These are phyloP conservation scores for Nomada fucata DNA, from an alignment of 2,888 invertebrate genomes.

Conservation along the genomic window DNA sequence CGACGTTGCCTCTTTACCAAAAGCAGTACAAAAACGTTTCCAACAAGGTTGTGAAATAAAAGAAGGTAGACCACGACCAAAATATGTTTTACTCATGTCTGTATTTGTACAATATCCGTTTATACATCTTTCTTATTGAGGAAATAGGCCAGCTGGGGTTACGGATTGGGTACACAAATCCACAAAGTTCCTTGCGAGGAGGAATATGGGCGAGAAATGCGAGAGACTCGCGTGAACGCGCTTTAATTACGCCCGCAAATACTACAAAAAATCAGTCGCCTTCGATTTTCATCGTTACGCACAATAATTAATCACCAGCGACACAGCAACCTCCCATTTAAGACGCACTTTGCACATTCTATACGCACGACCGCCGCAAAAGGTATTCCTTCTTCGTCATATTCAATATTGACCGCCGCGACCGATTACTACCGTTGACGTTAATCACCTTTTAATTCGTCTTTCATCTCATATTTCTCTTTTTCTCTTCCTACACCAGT, in stretches of 20 bases:
- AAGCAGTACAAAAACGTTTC: too few relatives aligned
- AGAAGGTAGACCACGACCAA: too few relatives aligned
- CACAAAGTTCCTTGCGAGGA: slow-evolving; percentile 46
- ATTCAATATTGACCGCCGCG: neutral
- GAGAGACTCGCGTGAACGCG: slow-evolving; percentile 39
- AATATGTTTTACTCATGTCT: slow-evolving; percentile 5
- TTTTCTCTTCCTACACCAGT: slow-evolving; percentile 27
- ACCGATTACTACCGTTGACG: neutral
- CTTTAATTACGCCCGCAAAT: slow-evolving; percentile 27
- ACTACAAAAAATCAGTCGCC: slow-evolving; percentile 70
- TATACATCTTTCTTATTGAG: slow-evolving; percentile 51
- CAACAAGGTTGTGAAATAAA: too few relatives aligned
- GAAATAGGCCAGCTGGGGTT: slow-evolving; percentile 28
- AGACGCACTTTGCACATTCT: slow-evolving; percentile 25
- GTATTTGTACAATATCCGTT: slow-evolving; percentile 60
- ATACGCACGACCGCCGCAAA: neutral
- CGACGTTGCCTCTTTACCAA: too few relatives aligned
- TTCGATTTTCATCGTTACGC: slow-evolving; percentile 55
- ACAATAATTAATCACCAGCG: slow-evolving; percentile 48
- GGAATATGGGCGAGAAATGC: slow-evolving; percentile 37
- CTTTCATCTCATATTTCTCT: neutral
- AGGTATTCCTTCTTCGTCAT: neutral
- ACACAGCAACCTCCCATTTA: slow-evolving; percentile 21
- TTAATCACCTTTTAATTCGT: neutral
- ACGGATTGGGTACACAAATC: slow-evolving; percentile 50